A percentile compares a stretch with the other conserved stretches of the same genome.
Conservation (phyloP, 2,888 invertebrate species). For the Keiferia lycopersicella region DNA sequence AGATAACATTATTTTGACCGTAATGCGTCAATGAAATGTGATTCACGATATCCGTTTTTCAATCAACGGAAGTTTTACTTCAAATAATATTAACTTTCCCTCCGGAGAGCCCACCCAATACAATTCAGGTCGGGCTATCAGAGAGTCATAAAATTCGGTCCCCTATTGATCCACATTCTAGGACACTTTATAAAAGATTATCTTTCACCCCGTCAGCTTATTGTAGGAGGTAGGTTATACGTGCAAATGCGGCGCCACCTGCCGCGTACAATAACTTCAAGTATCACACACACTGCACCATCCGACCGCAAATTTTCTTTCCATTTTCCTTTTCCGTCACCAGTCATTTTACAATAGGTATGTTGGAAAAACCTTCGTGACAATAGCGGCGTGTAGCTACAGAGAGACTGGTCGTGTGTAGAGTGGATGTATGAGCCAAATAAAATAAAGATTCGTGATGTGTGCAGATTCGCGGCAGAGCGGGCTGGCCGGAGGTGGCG, state of each 20-base stretch:
- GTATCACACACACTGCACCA: not conserved
- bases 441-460: slow-evolving; percentile 73
- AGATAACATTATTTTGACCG: not conserved
- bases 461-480: slow-evolving; percentile 70
- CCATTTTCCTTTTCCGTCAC: not conserved
- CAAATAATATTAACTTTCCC: not conserved
- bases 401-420: not conserved
- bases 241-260: slow-evolving; percentile 57
- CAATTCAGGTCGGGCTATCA: slow-evolving; percentile 1
- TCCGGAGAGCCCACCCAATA: not conserved
- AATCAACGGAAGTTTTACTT: not conserved
- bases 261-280: slow-evolving; percentile 60
- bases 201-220: slow-evolving; percentile 27
- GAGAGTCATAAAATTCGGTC: slow-evolving; percentile 9
- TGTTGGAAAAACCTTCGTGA: not conserved
- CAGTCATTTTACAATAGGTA: not conserved
- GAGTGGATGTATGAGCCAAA: slow-evolving; percentile 57
- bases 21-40: not conserved
- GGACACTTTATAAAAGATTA: slow-evolving; percentile 31
- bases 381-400: not conserved
- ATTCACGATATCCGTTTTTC: not conserved
- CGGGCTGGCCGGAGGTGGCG: slow-evolving; percentile 68
- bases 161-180: slow-evolving; percentile 27
- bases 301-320: not conserved
- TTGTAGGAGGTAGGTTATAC: not conserved